These are phyloP conservation scores for Ferrisia virgata DNA, from an alignment of 2,888 invertebrate genomes.

Conservation along the genomic window DNA sequence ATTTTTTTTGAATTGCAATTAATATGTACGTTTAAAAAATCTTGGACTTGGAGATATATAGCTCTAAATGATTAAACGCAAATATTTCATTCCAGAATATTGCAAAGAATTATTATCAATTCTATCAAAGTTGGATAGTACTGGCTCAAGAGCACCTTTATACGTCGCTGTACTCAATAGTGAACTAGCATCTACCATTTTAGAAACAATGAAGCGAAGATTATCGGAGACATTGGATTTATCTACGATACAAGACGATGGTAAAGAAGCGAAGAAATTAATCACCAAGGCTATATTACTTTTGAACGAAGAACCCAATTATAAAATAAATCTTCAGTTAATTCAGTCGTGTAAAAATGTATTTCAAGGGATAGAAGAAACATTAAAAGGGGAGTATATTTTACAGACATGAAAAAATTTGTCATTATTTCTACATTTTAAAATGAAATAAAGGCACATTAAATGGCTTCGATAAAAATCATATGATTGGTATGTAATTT, in stretches of 20 bases:
- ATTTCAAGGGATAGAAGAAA: constrained; percentile 40
- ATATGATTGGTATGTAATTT: no score
- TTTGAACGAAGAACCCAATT: constrained; percentile 45
- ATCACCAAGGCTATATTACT: constrained; percentile 44
- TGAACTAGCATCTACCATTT: constrained; percentile 58
- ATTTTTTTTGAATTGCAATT: background rate
- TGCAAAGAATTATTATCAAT: constrained; percentile 53
- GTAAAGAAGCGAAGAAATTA: constrained; percentile 46
- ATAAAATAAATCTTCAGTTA: constrained; percentile 36
- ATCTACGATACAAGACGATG: background rate
- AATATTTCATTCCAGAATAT: constrained; percentile 50
- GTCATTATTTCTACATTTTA: no score
- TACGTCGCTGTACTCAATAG: constrained; percentile 75
- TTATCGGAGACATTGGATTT: constrained; percentile 7
- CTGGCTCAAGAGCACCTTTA: constrained; percentile 59
- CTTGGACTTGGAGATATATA: no score
- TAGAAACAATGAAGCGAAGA: constrained; percentile 48
- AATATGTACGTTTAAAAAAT: no score
- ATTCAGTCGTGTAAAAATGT: constrained; percentile 34
- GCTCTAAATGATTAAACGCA: background rate
- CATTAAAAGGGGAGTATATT: constrained; percentile 14
- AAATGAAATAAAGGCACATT: no score
- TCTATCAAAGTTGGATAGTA: constrained; percentile 53
- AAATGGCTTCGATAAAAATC: no score
- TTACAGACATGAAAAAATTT: background rate